Base-by-base conservation (phyloP, 2,888 invertebrate species). In the Eupithecia centaureata region DNA sequence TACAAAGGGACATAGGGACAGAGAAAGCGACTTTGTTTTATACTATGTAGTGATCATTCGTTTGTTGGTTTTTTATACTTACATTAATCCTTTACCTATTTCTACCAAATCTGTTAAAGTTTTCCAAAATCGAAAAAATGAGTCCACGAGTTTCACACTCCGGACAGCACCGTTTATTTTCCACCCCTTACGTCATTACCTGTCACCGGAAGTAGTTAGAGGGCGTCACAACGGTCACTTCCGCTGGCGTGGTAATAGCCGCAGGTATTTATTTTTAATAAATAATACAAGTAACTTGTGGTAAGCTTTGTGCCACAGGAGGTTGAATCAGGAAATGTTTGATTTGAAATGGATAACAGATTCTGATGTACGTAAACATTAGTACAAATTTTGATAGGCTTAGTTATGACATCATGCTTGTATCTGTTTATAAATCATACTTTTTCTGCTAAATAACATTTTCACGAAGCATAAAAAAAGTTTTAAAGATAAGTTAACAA, bases 121-220 rank as follows among this genome's bases (percentile, higher is more conserved):
- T 15, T 52, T 52, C 5, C 27, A 7, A 27, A 25, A 27, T 27
- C 27, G 15, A 25, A 27, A 27, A 27, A 13, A 15, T n/a, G 54
- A n/a, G n/a, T 15, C 28, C 28, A 32, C 25, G 30, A 4, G 12
- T 33, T 57, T 32, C 32, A 57, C 52, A 27, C 52, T 27, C 8
- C 27, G 32, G 57, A 32, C 57, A 33, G 30, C 8, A 12, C 35
- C 35, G 10, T 15, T n/a, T 38, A 63, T 67, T 67, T 68, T 65
- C 61, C 51, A 42, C 52, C 47, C 60, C 54, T 71, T 75, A 79
- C 80, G 83, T 83, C 84, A 83, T 82, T 84, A 77, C 76, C 77
- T 81, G 83, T 80, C 76, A 78, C 76, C 80, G 86, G 86, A 87
- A 84, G 86, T 87, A 80, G 79, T 87, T 86, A 86, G 82, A 74